Conservation (phyloP, 2,888 invertebrate genomes). For the Meiosimyza decipiens region DNA sequence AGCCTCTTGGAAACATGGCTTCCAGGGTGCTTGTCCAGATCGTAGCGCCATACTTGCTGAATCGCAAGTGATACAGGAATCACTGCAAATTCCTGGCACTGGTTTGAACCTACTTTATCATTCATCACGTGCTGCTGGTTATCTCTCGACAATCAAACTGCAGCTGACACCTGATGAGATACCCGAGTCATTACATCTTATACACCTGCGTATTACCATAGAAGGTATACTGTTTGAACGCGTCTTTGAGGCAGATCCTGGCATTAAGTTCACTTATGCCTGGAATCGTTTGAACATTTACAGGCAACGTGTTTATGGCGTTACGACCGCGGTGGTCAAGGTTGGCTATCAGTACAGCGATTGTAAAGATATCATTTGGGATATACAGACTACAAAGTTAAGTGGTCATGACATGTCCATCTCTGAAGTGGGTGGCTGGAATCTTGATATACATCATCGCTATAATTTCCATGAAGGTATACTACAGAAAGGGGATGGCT, state of each 20-base stretch:
- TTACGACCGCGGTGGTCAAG: constrained; percentile 92
- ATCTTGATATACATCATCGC: constrained; percentile 96
- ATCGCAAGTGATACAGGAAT: constrained; percentile 95
- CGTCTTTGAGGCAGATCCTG: constrained; percentile 94
- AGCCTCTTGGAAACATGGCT: constrained; percentile 95
- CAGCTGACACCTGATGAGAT: constrained; percentile 89
- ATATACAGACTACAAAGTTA: constrained; percentile 92
- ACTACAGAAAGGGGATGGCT: constrained; percentile 96
- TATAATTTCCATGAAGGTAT: constrained; percentile 99
- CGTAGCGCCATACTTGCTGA: constrained; percentile 90
- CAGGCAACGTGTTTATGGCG: constrained; percentile 95
- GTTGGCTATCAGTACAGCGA: constrained; percentile 97
- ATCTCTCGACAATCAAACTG: constrained; percentile 90
- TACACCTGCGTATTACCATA: constrained; percentile 91
- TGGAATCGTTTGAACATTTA: constrained; percentile 98
- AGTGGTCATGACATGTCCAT: constrained; percentile 97
- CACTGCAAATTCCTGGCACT: constrained; percentile 92
- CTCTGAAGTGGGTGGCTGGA: constrained; percentile 97
- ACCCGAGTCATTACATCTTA: constrained; percentile 83
- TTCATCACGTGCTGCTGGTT: constrained; percentile 93
- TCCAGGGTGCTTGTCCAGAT: constrained; percentile 94
- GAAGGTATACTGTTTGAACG: constrained; percentile 95
- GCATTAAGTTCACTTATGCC: constrained; percentile 95
- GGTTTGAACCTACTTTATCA: constrained; percentile 96
- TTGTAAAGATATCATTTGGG: constrained; percentile 95